Base-by-base conservation (phyloP, 2,113 vertebrate species). In the Lates calcarifer region DNA sequence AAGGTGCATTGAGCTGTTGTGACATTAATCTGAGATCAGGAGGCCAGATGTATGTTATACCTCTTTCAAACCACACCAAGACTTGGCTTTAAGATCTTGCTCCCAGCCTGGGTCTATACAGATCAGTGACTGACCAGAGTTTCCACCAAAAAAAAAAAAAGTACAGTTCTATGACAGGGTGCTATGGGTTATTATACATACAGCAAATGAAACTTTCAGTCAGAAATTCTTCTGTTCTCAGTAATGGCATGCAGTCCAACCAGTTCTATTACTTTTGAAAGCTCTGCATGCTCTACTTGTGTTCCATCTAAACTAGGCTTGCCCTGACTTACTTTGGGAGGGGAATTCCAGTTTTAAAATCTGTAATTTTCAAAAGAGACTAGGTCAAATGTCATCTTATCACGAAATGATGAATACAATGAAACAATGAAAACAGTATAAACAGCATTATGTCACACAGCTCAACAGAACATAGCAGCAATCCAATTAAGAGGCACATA, bases 401-500 rank as follows among this genome's bases (percentile, higher is more conserved):
- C 35, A 70, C 20, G 56, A 35, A 53, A 71, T 28, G 58, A 79
- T 53, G 39, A 65, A 80, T 51, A 65, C 37, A 79, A 72, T 51
- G 51, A 56, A 43, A 71, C 66, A 68, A 61, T 60, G 60, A 77
- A 47, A 58, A 20, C 64, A 58, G 60, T 35, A 79, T 24, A 80
- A 73, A 64, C 49, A 47, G 57, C 28, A 55, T 56, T 71, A 58
- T 72, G 58, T 64, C 77, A 72, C 58, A 65, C 39, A 31, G 69
- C 69, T 58, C 39, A 66, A 66, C 78, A 58, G 39, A 58, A 31
- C 24, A 73, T 31, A 73, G 60, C 61, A 64, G 66, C 29, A 17
- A 51, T 73, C 51, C 68, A 80, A 80, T 80, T 73, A 80, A 80
- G 72, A 72, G 77, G 72, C 72, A 79, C 77, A 79, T 64, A 64